Conservation (phyloP, 2,888 invertebrate genomes). For the Lomographa bimaculata region DNA sequence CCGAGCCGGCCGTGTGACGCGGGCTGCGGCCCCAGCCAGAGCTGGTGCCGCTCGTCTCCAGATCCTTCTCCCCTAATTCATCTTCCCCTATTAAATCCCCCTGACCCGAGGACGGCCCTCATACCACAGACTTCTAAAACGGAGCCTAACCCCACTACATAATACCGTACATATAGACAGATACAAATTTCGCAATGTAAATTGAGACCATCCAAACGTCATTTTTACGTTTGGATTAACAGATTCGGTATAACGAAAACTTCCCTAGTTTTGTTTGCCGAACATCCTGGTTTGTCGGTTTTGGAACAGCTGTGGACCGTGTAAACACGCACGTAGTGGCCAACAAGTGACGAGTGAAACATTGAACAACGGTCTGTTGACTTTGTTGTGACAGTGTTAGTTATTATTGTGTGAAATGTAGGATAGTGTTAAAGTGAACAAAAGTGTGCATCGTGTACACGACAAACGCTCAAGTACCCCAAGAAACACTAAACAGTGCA, state of each 20-base stretch:
- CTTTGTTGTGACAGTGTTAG: constrained; percentile 45
- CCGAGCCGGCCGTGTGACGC: constrained; percentile 74
- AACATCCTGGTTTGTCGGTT: constrained; percentile 5
- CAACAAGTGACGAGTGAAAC: constrained; percentile 15
- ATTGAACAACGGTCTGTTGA: constrained; percentile 39
- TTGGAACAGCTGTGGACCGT: constrained; percentile 12
- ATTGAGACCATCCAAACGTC: too few species aligned
- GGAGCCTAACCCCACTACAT: constrained; percentile 22
- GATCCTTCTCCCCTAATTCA: constrained; percentile 44
- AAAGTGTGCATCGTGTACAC: constrained; percentile 47
- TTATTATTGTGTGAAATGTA: constrained; percentile 47
- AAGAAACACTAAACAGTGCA: constrained; percentile 40
- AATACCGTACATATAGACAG: background rate
- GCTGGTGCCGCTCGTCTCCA: constrained; percentile 77
- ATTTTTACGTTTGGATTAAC: too few species aligned
- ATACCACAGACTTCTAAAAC: constrained; percentile 69
- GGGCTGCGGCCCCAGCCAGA: constrained; percentile 80
- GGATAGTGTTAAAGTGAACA: constrained; percentile 47
- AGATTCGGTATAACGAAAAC: too few species aligned
- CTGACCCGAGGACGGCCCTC: constrained; percentile 55
- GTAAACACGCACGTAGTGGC: constrained; percentile 22
- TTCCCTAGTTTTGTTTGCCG: constrained; percentile 5
- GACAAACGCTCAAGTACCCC: constrained; percentile 47
- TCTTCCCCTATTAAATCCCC: constrained; percentile 44
- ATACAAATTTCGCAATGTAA: too few species aligned